These are phyloP conservation scores for Drosophila limbata DNA, from an alignment of 2,888 invertebrate genomes.

Conservation along the genomic window DNA sequence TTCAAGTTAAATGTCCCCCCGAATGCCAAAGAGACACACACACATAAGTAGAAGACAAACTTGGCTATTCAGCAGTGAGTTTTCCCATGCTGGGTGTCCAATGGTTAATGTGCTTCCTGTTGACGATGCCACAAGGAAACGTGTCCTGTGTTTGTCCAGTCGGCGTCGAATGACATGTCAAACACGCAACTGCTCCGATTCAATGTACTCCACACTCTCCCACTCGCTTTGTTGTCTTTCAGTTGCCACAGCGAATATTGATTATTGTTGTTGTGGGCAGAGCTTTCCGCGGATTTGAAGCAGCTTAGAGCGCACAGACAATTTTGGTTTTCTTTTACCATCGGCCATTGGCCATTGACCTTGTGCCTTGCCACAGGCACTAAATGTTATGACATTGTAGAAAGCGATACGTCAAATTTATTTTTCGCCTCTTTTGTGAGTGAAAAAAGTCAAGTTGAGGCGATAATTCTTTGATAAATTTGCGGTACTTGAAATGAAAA, in stretches of 20 bases:
- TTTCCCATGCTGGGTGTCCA: slow-evolving; percentile 30
- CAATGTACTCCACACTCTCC: slow-evolving; percentile 33
- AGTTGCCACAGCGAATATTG: slow-evolving; percentile 58
- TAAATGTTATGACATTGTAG: slow-evolving; percentile 52
- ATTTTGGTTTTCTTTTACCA: slow-evolving; percentile 30
- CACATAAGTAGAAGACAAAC: slow-evolving; percentile 16
- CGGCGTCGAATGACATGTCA: slow-evolving; percentile 71
- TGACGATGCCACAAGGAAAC: slow-evolving; percentile 57
- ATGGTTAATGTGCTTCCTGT: slow-evolving; percentile 77
- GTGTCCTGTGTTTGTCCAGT: slow-evolving; percentile 55
- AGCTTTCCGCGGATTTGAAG: slow-evolving; percentile 68
- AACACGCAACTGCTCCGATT: slow-evolving; percentile 67
- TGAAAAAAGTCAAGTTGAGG: slow-evolving; percentile 21
- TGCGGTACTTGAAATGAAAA: slow-evolving; percentile 22
- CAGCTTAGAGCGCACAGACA: slow-evolving; percentile 48
- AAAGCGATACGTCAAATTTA: slow-evolving; percentile 54
- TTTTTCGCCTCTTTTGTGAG: slow-evolving; percentile 19
- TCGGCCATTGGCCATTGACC: slow-evolving; percentile 63
- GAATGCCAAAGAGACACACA: not conserved
- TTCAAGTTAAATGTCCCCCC: slow-evolving; percentile 59
- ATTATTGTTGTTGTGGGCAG: slow-evolving; percentile 66
- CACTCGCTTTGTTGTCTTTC: slow-evolving; percentile 9
- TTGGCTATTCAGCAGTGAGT: slow-evolving; percentile 40
- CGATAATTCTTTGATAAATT: slow-evolving; percentile 68
- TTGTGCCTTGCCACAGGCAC: slow-evolving; percentile 22